Evolutionary conservation across 2,888 invertebrate genomes (phyloP).

Genomic region (Caenorhabditis angaria): DNA sequence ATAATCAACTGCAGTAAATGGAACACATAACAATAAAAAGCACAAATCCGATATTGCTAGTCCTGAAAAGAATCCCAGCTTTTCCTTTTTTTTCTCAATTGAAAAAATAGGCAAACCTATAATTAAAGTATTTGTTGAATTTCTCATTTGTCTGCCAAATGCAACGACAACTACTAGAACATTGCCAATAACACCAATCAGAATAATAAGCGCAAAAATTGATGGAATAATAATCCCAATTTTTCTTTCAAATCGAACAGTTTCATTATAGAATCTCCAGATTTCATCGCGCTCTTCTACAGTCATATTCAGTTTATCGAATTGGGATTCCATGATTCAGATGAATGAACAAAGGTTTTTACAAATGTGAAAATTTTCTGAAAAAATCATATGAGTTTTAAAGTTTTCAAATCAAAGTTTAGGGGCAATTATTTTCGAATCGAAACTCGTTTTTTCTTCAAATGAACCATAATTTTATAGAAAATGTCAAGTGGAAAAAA

Average conservation of each 20-base stretch:
- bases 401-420: not conserved
- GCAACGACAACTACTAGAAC: slow-evolving; percentile 88
- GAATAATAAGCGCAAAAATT: slow-evolving; percentile 84
- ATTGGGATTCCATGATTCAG: too few relatives aligned
- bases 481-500: slow-evolving; percentile 5
- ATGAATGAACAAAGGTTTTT: too few relatives aligned
- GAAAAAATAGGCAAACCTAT: slow-evolving; percentile 74
- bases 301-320: too few relatives aligned
- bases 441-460: slow-evolving; percentile 1
- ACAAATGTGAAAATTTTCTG: not conserved
- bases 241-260: slow-evolving; percentile 61
- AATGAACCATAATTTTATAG: not conserved
- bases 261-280: slow-evolving; percentile 63
- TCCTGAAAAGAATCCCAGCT: slow-evolving; percentile 57
- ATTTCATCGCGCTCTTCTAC: too few relatives aligned
- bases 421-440: not conserved
- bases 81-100: too few relatives aligned
- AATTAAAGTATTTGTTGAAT: slow-evolving; percentile 89
- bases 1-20: slow-evolving; percentile 90
- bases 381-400: not conserved
- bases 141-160: slow-evolving; percentile 89
- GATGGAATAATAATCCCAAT: slow-evolving; percentile 68
- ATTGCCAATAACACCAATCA: slow-evolving; percentile 89
- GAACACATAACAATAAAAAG: slow-evolving; percentile 91
- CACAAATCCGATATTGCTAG: slow-evolving; percentile 80